phyloP scores from a whole-genome alignment of 37 sponge, comb jelly and placozoan species.

The Eunapius fragilis region DNA sequence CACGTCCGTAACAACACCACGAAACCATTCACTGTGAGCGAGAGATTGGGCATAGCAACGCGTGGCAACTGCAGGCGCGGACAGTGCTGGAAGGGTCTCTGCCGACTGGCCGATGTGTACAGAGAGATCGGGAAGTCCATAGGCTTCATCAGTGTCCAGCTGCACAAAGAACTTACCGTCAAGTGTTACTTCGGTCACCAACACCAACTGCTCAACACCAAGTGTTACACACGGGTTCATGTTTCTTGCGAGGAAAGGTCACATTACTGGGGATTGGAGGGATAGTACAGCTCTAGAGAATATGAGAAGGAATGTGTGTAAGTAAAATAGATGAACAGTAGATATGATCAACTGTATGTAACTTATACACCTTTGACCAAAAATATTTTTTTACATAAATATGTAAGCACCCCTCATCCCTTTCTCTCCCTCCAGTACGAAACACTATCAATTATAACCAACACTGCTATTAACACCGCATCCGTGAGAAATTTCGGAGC shows the following conservation, averaged over 20 bases:
- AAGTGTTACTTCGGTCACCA: constrained; percentile 22
- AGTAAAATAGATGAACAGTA: too few relatives aligned
- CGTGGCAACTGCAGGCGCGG: not conserved
- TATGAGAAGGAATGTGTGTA: too few relatives aligned
- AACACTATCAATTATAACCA: too few relatives aligned
- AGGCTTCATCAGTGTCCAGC: constrained; percentile 71
- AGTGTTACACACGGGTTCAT: constrained; percentile 23
- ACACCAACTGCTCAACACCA: constrained; percentile 18
- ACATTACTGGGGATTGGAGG: too few relatives aligned
- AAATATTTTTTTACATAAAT: too few relatives aligned
- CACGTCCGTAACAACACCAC: constrained; percentile 22
- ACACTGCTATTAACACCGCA: too few relatives aligned
- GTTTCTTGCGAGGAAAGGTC: not conserved
- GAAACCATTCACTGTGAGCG: constrained; percentile 41
- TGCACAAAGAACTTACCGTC: constrained; percentile 57
- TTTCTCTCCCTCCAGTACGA: too few relatives aligned
- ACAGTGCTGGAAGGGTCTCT: not conserved
- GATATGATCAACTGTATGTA: too few relatives aligned
- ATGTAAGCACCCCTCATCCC: too few relatives aligned
- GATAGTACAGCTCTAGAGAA: too few relatives aligned
- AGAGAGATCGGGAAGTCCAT: constrained; percentile 40
- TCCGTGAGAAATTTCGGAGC: too few relatives aligned
- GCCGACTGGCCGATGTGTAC: constrained; percentile 4
- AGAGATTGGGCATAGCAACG: constrained; percentile 49
- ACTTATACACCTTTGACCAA: too few relatives aligned